phyloP scores from a whole-genome alignment of 1,140 invertebrate genomes.

The Phortica variegata region DNA sequence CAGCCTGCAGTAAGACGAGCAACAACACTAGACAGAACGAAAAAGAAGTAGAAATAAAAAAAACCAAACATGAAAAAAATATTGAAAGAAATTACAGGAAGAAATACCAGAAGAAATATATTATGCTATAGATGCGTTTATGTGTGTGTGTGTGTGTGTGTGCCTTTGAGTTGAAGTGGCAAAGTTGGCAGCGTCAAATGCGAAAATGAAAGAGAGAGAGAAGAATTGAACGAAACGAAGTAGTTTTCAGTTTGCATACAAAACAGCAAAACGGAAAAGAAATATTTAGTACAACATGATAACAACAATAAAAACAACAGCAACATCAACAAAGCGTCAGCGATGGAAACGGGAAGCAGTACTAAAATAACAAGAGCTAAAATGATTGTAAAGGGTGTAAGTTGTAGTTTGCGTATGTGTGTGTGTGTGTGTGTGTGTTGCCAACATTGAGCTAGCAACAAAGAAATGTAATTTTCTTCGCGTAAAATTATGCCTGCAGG shows the following conservation, averaged over 20 bases:
- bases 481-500: slow-evolving; percentile 29
- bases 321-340: slow-evolving; percentile 9
- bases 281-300: slow-evolving; percentile 53
- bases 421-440: not conserved
- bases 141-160: too few relatives aligned
- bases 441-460: not conserved
- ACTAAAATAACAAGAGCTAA: too few relatives aligned
- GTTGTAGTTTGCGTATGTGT: slow-evolving; percentile 10
- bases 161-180: too few relatives aligned
- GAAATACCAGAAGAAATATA: too few relatives aligned
- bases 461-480: not conserved
- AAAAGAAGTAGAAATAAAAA: too few relatives aligned
- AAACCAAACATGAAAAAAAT: too few relatives aligned
- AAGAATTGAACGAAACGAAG: not conserved
- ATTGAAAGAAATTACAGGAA: too few relatives aligned
- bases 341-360: too few relatives aligned
- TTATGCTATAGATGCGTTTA: too few relatives aligned
- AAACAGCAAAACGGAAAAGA: slow-evolving; percentile 49
- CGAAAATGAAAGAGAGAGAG: too few relatives aligned
- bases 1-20: not conserved
- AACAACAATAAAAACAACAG: slow-evolving; percentile 13
- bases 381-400: too few relatives aligned
- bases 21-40: not conserved
- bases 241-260: slow-evolving; percentile 47
- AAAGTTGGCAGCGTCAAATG: too few relatives aligned